These are phyloP conservation scores for Caenorhabditis zanzibari DNA, from an alignment of 2,888 invertebrate genomes.

Conservation along the genomic window DNA sequence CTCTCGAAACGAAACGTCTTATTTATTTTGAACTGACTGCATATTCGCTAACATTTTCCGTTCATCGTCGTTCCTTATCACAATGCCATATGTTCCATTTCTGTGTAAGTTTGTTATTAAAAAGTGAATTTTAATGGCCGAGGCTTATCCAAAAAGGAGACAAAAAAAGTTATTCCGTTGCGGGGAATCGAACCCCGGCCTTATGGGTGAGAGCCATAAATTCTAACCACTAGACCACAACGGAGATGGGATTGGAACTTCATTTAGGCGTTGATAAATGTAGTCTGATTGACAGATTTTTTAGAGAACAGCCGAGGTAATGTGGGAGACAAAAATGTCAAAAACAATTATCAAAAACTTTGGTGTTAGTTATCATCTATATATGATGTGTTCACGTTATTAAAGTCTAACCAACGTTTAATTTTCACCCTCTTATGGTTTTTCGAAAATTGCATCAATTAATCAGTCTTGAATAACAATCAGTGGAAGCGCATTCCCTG, in stretches of 20 bases:
- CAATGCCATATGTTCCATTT: slow-evolving; percentile 62
- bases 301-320: not conserved
- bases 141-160: too few species aligned
- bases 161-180: slow-evolving; percentile 61
- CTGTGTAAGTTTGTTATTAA: slow-evolving; percentile 47
- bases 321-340: too few species aligned
- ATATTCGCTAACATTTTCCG: slow-evolving; percentile 7
- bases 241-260: slow-evolving; percentile 34
- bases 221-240: slow-evolving; percentile 73
- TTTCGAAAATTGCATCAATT: slow-evolving; percentile 50
- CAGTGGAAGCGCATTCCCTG: not conserved
- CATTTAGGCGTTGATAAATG: not conserved
- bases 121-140: too few species aligned
- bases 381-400: slow-evolving; percentile 45
- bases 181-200: slow-evolving; percentile 78
- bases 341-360: slow-evolving; percentile 38
- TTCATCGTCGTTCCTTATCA: not conserved
- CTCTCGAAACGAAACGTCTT: slow-evolving; percentile 8
- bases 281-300: not conserved
- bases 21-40: slow-evolving; percentile 51
- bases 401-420: too few species aligned
- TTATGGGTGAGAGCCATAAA: slow-evolving; percentile 75
- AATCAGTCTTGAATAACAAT: slow-evolving; percentile 53
- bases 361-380: slow-evolving; percentile 38
- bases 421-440: slow-evolving; percentile 49